Evolutionary conservation across 2,888 invertebrate species (phyloP).

Genomic region (Gymnocheta viridis): DNA sequence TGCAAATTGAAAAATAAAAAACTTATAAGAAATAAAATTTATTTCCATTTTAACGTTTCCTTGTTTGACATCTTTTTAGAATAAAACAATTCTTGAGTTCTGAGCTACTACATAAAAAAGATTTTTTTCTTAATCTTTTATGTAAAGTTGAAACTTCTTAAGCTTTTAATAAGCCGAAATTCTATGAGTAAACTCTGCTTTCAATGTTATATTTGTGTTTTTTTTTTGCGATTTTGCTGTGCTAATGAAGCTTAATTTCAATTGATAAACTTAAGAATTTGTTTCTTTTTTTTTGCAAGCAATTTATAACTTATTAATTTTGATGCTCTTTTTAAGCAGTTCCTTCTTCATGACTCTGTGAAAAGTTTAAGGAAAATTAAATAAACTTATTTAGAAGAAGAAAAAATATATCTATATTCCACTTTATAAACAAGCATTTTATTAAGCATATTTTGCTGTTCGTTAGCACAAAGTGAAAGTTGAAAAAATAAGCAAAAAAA

Average conservation of each 20-base stretch:
- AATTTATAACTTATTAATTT: neutral
- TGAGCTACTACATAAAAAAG: too few relatives aligned
- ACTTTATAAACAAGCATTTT: neutral
- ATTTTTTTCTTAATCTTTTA: too few relatives aligned
- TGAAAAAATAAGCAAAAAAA: neutral
- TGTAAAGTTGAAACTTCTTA: too few relatives aligned
- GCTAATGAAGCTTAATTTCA: neutral
- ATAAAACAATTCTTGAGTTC: too few relatives aligned
- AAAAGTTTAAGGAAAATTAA: slow-evolving; percentile 12
- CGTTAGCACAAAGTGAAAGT: slow-evolving; percentile 2
- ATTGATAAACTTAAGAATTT: neutral
- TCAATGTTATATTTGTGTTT: neutral
- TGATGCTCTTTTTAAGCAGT: neutral
- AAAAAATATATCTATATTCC: neutral
- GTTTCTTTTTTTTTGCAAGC: neutral
- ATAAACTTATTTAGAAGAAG: neutral
- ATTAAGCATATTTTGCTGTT: neutral
- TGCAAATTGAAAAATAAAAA: too few relatives aligned
- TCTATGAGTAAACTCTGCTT: neutral
- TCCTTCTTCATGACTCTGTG: neutral
- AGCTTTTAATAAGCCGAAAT: neutral
- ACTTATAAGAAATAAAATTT: too few relatives aligned
- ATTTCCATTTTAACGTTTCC: too few relatives aligned
- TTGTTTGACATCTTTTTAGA: too few relatives aligned
- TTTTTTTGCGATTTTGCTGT: neutral